Evolutionary conservation across 2,888 invertebrate genomes (phyloP), one percentile per base, ranked within the genome.

Genomic region (Dione juno): DNA sequence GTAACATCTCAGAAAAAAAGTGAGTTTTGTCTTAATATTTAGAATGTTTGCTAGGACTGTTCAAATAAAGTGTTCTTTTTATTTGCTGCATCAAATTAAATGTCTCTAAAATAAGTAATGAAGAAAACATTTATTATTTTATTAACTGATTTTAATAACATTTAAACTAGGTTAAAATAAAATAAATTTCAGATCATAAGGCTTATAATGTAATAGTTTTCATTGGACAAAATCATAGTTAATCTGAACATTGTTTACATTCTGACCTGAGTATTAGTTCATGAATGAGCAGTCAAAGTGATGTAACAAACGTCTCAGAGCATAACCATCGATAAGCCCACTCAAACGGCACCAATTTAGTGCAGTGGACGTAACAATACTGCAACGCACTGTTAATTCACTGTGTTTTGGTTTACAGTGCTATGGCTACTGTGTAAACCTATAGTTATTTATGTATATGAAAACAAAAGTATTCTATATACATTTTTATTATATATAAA

Each of bases 261-360:
- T 67, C 35, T 69, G 70, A 67, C 73, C 69, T 58, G 73, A 67
- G 67, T 72, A 75, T 75, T 75, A 67, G 73, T 78, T 79, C 74
- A 79, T 80, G 82, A 81, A 78, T 80, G 80, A 82, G 65, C 78
- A 79, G 79, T 84, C 82, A 81, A 81, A 82, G 83, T 70, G 78
- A 67, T 69, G 74, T 64, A 69, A 74, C 73, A 69, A 75, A 74
- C 71, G 71, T 74, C 75, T 71, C 67, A 66, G 69, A 71, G 69
- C 74, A 75, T 74, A 74, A 73, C 68, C 74, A 70, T 70, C 71
- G 70, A 74, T 68, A 59, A 71, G 66, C 70, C 50, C 61, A 70
- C 69, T 76, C 72, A 69, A 71, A 72, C 70, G 70, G 69, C 69
- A 69, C 66, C 72, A 66, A 68, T 71, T 73, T 71, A 72, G 69